A percentile compares a stretch with the other conserved stretches of the same genome.
phyloP scores from a whole-genome alignment of 2,888 invertebrate genomes.

The Brachyopa scutellaris region DNA sequence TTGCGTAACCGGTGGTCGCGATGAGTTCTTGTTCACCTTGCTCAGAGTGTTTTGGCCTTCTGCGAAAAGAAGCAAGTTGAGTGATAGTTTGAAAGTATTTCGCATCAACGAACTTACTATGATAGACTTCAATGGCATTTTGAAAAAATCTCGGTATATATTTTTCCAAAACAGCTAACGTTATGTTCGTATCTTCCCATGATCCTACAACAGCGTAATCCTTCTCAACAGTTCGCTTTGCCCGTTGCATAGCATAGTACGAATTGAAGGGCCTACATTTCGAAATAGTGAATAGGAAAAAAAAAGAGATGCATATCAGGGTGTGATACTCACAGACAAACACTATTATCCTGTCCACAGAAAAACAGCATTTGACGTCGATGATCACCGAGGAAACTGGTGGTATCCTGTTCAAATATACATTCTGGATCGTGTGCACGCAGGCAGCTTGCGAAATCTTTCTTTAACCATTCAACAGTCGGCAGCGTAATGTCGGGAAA shows the following conservation, averaged over 20 bases:
- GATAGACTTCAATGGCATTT: constrained; percentile 83
- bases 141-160: constrained; percentile 91
- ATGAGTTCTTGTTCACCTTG: constrained; percentile 85
- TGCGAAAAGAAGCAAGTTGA: constrained; percentile 1
- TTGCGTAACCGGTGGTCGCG: constrained; percentile 91
- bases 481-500: constrained; percentile 76
- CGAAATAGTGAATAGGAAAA: constrained; percentile 15
- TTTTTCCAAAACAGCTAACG: constrained; percentile 89
- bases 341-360: constrained; percentile 88
- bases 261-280: constrained; percentile 90
- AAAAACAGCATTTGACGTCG: constrained; percentile 91
- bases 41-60: constrained; percentile 34
- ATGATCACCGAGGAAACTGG: constrained; percentile 92
- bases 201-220: constrained; percentile 93
- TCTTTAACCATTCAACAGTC: constrained; percentile 79
- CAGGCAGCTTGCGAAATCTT: constrained; percentile 91
- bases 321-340: constrained; percentile 71
- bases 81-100: not conserved
- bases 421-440: constrained; percentile 90
- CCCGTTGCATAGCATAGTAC: constrained; percentile 89
- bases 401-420: constrained; percentile 88
- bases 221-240: constrained; percentile 90
- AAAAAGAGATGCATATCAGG: constrained; percentile 7
- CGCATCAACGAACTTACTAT: no score
- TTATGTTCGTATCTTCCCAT: constrained; percentile 91